These are phyloP conservation scores for Eupleurogrammus muticus DNA, from an alignment of 2,797 vertebrate genomes.

Conservation along the genomic window DNA sequence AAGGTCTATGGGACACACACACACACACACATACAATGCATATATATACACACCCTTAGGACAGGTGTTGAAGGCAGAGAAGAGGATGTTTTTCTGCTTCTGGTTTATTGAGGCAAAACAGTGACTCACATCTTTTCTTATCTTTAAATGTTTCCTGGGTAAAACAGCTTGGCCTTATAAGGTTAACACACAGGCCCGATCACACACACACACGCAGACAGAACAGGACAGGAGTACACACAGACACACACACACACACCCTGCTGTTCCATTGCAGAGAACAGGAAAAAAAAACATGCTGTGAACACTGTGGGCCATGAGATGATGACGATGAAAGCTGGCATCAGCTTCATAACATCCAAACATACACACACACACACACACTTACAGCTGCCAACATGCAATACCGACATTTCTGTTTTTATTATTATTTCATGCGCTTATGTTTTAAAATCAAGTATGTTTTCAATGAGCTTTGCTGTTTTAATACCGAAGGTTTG, in stretches of 20 bases:
- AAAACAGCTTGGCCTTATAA: slow-evolving; percentile 68
- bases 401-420: background rate
- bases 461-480: background rate
- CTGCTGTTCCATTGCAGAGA: slow-evolving; percentile 49
- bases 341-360: slow-evolving; percentile 44
- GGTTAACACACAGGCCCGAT: slow-evolving; percentile 46
- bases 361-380: slow-evolving; percentile 18
- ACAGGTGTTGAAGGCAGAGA: slow-evolving; percentile 33
- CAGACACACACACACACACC: slow-evolving; percentile 16
- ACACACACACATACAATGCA: slow-evolving; percentile 15
- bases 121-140: slow-evolving; percentile 77
- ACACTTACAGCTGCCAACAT: background rate
- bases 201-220: slow-evolving; percentile 17
- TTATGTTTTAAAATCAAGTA: background rate
- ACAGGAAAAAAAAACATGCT: slow-evolving; percentile 49
- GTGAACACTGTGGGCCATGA: slow-evolving; percentile 50
- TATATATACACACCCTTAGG: slow-evolving; percentile 39
- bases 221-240: slow-evolving; percentile 14
- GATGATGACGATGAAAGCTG: slow-evolving; percentile 52
- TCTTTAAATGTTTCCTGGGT: slow-evolving; percentile 71
- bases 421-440: background rate
- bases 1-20: slow-evolving; percentile 23
- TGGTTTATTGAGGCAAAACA: slow-evolving; percentile 58
- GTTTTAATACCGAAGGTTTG: background rate
- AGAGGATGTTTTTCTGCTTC: slow-evolving; percentile 73